Base-by-base conservation (phyloP, 2,797 vertebrate species). In the Trematomus bernacchii region DNA sequence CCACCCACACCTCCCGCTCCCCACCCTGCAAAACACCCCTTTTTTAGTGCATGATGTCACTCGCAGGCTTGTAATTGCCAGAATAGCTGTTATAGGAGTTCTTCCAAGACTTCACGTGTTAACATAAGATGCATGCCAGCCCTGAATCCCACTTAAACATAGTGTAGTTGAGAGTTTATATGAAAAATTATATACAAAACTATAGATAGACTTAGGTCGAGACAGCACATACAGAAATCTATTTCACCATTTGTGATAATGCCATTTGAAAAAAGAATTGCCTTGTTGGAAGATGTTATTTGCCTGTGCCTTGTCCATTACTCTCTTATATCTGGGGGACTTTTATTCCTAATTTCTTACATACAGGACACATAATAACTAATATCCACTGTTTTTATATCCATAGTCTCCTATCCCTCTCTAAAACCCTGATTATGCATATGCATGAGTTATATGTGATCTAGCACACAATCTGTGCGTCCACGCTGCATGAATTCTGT, bases 41-140 rank as follows among this genome's bases (percentile, higher is more conserved):
- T 84, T 80, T 90, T 85, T 52, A 67, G 77, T 79, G 44, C 66
- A 84, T 91, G 83, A 90, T 86, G 80, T 91, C 87, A 90, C 70
- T 80, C 1, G 10, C 47, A 0, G 44, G 44, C 55, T 75, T 57
- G 55, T 63, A 79, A 72, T 71, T 77, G 71, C 69, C 70, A 52
- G 74, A 15, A 30, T 53, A 52, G 82, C 70, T 54, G 33, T 19
- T 67, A 37, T 9, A 63, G 74, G 67, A 78, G 77, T 69, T 80
- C 72, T 73, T 68, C 77, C 74, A 80, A 74, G 59, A 69, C 47
- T 85, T 75, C 57, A 80, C 10, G 30, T 58, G 60, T 71, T 46
- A 80, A 70, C 40, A 70, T 46, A 27, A 62, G 51, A 83, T 65
- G 66, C 62, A 64, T 73, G 73, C 52, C 52, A 74, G 23, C 21